Percentiles rank a stretch among this genome's conserved stretches.
These are phyloP conservation scores for Beris chalybata DNA, from an alignment of 2,888 invertebrate genomes.

Conservation along the genomic window DNA sequence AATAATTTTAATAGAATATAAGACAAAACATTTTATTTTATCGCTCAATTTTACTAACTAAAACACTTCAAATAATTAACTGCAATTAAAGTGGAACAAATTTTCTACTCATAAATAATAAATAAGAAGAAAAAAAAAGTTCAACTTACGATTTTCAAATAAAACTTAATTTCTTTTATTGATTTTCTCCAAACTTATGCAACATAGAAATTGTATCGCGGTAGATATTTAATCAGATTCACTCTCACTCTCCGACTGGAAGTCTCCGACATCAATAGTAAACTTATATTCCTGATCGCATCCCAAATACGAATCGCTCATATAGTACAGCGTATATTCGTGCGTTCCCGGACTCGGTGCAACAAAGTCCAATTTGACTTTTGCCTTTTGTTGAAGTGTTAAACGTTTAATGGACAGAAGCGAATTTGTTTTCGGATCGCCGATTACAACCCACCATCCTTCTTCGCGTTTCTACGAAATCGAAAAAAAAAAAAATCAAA, in stretches of 20 bases:
- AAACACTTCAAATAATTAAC: too few relatives aligned
- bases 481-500: conserved; percentile 45
- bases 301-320: conserved; percentile 98
- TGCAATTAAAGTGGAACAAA: too few relatives aligned
- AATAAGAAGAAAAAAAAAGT: too few relatives aligned
- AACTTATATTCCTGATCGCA: conserved; percentile 99
- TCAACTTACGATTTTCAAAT: too few relatives aligned
- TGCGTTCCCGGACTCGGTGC: conserved; percentile 88
- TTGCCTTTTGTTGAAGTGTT: conserved; percentile 90
- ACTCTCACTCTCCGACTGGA: conserved; percentile 64
- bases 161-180: conserved; percentile 1
- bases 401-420: conserved; percentile 95
- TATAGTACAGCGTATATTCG: conserved; percentile 94
- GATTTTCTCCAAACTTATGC: neutral
- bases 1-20: too few relatives aligned
- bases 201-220: neutral
- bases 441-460: conserved; percentile 98
- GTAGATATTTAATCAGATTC: conserved; percentile 59
- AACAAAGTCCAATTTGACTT: conserved; percentile 75
- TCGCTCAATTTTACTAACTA: too few relatives aligned
- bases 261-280: conserved; percentile 77
- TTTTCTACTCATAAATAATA: too few relatives aligned
- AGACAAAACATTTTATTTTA: too few relatives aligned
- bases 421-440: conserved; percentile 92
- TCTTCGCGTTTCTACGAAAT: conserved; percentile 77